These are phyloP conservation scores for Enteromius radiatus DNA, from an alignment of 2,797 vertebrate genomes.

Conservation along the genomic window DNA sequence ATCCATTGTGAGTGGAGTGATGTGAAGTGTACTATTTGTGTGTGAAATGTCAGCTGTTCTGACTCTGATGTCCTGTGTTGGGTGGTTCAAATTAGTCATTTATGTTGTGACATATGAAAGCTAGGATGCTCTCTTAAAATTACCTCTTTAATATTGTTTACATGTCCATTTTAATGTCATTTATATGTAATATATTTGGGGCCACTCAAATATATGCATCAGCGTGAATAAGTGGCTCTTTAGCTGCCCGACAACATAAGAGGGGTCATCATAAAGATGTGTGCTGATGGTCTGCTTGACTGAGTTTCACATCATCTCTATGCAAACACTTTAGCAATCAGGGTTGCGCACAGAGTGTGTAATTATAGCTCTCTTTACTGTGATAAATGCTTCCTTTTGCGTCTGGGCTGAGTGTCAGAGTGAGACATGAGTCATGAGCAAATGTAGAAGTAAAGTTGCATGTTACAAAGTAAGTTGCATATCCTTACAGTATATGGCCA, in stretches of 20 bases:
- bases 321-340: constrained; percentile 50
- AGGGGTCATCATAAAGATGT: constrained; percentile 48
- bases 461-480: not conserved
- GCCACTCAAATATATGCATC: constrained; percentile 1
- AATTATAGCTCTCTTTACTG: constrained; percentile 16
- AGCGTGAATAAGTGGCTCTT: not conserved
- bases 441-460: constrained; percentile 15
- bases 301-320: constrained; percentile 33
- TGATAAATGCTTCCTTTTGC: constrained; percentile 35
- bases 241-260: constrained; percentile 39
- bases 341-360: not conserved
- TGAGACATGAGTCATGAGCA: constrained; percentile 4
- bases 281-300: constrained; percentile 43
- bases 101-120: not conserved
- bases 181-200: not conserved
- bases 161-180: not conserved
- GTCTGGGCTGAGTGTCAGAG: not conserved
- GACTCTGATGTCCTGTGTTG: not conserved
- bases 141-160: not conserved
- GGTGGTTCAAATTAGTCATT: not conserved
- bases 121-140: not conserved
- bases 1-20: no score
- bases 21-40: not conserved
- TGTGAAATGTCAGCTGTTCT: not conserved
- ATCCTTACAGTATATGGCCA: not conserved